These are phyloP conservation scores for Pempheris klunzingeri DNA, from an alignment of 2,797 vertebrate species.

Conservation along the genomic window DNA sequence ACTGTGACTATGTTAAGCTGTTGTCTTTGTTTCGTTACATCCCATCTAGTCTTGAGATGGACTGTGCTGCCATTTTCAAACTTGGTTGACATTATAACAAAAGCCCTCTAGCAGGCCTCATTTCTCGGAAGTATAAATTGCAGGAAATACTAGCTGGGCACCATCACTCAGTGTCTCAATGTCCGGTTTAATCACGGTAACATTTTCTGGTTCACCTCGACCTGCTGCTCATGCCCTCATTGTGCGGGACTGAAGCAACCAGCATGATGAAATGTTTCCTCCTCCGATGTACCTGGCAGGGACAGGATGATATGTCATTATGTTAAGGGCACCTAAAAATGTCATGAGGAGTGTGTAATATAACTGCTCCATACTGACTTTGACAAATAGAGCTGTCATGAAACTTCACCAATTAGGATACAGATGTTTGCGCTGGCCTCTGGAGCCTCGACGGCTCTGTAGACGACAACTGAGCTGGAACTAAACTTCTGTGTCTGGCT, in stretches of 20 bases:
- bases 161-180: constrained; percentile 52
- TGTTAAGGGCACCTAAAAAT: constrained; percentile 60
- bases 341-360: constrained; percentile 34
- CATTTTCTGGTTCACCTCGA: constrained; percentile 44
- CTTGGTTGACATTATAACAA: constrained; percentile 35
- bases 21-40: constrained; percentile 11
- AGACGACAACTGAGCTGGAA: constrained; percentile 52
- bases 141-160: constrained; percentile 23
- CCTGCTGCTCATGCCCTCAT: constrained; percentile 31
- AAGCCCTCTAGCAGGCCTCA: constrained; percentile 31
- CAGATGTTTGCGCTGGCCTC: constrained; percentile 60
- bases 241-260: constrained; percentile 24
- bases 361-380: constrained; percentile 36
- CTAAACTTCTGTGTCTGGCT: constrained; percentile 53
- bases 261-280: constrained; percentile 42
- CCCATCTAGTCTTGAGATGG: constrained; percentile 15
- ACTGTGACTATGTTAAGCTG: constrained; percentile 4
- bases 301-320: constrained; percentile 59
- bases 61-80: constrained; percentile 25
- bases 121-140: constrained; percentile 50
- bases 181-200: constrained; percentile 54
- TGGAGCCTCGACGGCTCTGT: constrained; percentile 23
- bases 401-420: constrained; percentile 55
- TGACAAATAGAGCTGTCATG: constrained; percentile 66
- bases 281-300: constrained; percentile 37